Conservation (phyloP, 2,113 vertebrate species). For the Clarias macrocephalus region DNA sequence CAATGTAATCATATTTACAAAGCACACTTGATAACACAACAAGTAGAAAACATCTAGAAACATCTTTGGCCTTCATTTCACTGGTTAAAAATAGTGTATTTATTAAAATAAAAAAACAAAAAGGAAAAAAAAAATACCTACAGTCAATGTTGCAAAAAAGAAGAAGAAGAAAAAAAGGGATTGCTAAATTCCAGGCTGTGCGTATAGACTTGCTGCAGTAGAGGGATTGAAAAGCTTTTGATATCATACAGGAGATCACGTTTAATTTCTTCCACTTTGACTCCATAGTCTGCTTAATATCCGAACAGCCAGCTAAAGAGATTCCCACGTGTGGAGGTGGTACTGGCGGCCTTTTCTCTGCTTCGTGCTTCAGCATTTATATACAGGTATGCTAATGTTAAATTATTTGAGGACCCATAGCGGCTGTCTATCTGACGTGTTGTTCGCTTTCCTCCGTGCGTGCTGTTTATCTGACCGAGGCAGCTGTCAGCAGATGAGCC, state of each 20-base stretch:
- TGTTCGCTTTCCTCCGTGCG: not conserved
- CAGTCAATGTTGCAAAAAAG: not conserved
- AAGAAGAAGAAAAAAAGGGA: not conserved
- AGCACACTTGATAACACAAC: conserved; percentile 14
- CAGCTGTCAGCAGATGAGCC: conserved; percentile 44
- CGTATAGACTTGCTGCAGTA: not conserved
- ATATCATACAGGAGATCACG: not conserved
- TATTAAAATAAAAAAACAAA: not conserved
- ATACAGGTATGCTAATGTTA: conserved; percentile 8
- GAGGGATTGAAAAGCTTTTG: not conserved
- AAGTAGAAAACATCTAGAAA: conserved; percentile 42
- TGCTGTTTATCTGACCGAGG: conserved; percentile 38
- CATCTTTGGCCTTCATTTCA: conserved; percentile 41
- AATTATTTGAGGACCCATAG: not conserved
- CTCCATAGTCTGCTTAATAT: not conserved
- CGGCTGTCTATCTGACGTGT: not conserved
- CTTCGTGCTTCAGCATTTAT: not conserved
- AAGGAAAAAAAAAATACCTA: conserved; percentile 13
- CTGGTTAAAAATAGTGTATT: conserved; percentile 3
- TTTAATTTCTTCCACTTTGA: not conserved
- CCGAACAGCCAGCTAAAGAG: not conserved
- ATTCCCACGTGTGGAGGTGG: not conserved
- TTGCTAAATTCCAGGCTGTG: conserved; percentile 1
- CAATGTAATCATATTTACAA: conserved; percentile 44
- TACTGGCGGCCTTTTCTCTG: not conserved